phyloP scores from a whole-genome alignment of 1,140 invertebrate genomes.

The Tetramorium alpestre region DNA sequence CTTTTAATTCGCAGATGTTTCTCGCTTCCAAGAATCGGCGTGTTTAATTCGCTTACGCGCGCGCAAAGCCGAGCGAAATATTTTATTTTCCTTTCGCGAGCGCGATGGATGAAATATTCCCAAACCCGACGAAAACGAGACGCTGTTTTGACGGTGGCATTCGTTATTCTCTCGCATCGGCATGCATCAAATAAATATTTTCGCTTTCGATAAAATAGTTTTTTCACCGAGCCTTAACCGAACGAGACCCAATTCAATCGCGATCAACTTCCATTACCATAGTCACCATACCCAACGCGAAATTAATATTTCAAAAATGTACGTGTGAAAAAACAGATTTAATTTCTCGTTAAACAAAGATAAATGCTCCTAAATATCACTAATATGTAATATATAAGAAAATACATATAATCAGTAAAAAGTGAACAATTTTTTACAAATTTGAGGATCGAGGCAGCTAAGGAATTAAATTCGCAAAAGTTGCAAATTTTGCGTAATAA shows the following conservation, averaged over 20 bases:
- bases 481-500: background rate
- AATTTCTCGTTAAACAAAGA: background rate
- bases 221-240: slow-evolving; percentile 23
- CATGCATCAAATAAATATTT: slow-evolving; percentile 54
- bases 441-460: background rate
- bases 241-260: background rate
- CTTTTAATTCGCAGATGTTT: slow-evolving; percentile 53
- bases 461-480: background rate
- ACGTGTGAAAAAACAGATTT: background rate
- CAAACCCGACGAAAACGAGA: slow-evolving; percentile 31
- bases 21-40: slow-evolving; percentile 49
- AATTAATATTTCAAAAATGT: slow-evolving; percentile 12
- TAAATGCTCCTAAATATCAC: background rate
- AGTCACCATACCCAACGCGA: background rate
- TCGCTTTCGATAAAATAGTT: slow-evolving; percentile 48
- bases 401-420: no score
- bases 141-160: slow-evolving; percentile 15
- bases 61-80: background rate
- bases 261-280: slow-evolving; percentile 9
- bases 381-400: background rate
- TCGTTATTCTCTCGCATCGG: slow-evolving; percentile 17
- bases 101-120: slow-evolving; percentile 33
- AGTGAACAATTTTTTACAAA: background rate
- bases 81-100: slow-evolving; percentile 51
- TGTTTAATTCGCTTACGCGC: slow-evolving; percentile 30